Evolutionary conservation across 2,888 invertebrate genomes (phyloP).

Genomic region (Chironomus riparius): DNA sequence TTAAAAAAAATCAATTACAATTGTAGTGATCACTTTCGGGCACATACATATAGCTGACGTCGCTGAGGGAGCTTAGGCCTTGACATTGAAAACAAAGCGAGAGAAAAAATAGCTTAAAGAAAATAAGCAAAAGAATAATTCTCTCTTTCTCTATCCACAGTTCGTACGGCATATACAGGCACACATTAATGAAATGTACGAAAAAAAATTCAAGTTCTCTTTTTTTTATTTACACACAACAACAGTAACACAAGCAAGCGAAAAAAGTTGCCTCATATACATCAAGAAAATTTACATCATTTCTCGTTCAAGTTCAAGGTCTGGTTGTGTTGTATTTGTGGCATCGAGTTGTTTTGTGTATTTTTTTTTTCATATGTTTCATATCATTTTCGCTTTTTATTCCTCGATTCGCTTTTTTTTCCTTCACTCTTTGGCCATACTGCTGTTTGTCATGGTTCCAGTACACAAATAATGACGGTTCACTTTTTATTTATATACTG

Average conservation of each 20-base stretch:
- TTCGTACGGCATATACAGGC: too few species aligned
- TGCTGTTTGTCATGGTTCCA: constrained; percentile 19
- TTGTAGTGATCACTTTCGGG: constrained; percentile 3
- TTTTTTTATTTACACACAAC: not conserved
- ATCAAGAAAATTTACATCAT: constrained; percentile 20
- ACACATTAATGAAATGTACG: not conserved
- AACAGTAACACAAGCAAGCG: not conserved
- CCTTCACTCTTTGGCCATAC: not conserved
- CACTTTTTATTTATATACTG: not conserved
- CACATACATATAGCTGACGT: constrained; percentile 7
- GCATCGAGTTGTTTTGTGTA: not conserved
- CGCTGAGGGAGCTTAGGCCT: not conserved
- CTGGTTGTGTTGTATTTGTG: not conserved
- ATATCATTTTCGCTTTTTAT: constrained; percentile 20
- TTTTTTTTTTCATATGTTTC: constrained; percentile 23
- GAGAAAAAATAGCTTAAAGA: constrained; percentile 12
- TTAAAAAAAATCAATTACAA: constrained; percentile 3
- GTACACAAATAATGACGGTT: constrained; percentile 23
- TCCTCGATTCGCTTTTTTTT: too few species aligned
- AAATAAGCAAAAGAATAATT: not conserved
- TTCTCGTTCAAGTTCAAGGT: constrained; percentile 27
- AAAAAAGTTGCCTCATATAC: not conserved
- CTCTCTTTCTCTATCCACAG: constrained; percentile 7
- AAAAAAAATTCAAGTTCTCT: constrained; percentile 24
- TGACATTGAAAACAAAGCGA: constrained; percentile 23